Evolutionary conservation across 2,113 vertebrate species (phyloP).

Genomic region (Corythoichthys intestinalis): DNA sequence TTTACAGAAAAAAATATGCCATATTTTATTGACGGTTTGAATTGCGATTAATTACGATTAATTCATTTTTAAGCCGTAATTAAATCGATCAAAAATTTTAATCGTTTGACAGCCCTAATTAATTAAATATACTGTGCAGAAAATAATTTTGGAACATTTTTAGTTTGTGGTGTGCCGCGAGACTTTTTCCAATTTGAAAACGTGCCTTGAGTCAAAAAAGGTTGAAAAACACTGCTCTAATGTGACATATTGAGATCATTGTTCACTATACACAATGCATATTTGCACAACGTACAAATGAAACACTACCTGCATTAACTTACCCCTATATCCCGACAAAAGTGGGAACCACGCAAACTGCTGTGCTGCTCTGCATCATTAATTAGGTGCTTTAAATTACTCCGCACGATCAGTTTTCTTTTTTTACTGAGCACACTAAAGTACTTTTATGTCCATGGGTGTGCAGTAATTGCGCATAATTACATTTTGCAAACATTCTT

Average conservation of each 20-base stretch:
- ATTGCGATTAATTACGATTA: no score
- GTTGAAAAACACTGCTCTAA: no score
- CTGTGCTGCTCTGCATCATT: background rate
- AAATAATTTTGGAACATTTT: no score
- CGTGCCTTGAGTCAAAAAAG: no score
- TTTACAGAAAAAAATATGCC: no score
- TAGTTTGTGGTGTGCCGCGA: no score
- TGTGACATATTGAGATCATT: background rate
- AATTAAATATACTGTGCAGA: no score
- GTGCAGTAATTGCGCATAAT: background rate
- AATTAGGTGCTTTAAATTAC: background rate
- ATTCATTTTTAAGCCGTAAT: no score
- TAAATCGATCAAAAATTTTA: no score
- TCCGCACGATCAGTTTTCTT: background rate
- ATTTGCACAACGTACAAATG: background rate
- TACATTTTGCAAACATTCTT: background rate
- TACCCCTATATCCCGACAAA: background rate
- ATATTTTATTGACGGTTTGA: no score
- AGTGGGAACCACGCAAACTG: background rate
- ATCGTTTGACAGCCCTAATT: no score
- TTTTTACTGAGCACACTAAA: background rate
- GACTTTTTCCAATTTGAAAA: no score
- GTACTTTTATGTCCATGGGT: background rate
- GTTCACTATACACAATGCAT: background rate
- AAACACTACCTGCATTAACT: background rate